Evolutionary conservation across 2,888 invertebrate species (phyloP).

Genomic region (Drosophila subsilvestris): DNA sequence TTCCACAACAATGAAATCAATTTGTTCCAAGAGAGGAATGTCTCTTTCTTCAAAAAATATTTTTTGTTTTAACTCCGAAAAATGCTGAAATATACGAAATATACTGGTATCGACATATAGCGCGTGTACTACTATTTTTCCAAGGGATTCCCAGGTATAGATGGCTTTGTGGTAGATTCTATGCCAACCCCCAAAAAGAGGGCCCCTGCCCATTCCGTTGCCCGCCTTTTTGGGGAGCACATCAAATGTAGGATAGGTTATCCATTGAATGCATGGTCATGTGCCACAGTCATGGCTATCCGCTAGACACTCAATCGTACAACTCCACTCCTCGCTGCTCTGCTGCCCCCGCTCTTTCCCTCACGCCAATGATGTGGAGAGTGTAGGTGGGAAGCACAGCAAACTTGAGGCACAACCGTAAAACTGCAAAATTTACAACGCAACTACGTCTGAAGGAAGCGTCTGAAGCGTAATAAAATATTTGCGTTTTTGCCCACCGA

Average conservation of each 20-base stretch:
- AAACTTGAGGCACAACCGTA: conserved; percentile 59
- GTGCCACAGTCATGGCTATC: conserved; percentile 13
- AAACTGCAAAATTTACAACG: conserved; percentile 80
- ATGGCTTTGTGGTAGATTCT: background rate
- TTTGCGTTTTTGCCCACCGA: conserved; percentile 76
- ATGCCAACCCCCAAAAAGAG: background rate
- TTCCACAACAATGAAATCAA: background rate
- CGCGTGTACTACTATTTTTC: no score
- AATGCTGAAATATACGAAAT: no score
- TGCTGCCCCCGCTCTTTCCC: background rate
- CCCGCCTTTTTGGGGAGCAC: background rate
- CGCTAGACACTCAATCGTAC: conserved; percentile 8
- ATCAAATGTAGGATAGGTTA: background rate
- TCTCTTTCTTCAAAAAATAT: no score
- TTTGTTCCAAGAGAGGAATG: no score
- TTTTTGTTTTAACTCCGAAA: no score
- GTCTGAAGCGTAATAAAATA: conserved; percentile 81
- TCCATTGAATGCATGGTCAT: conserved; percentile 43
- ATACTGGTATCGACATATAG: no score
- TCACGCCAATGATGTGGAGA: background rate
- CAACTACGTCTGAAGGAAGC: conserved; percentile 72
- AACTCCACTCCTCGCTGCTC: background rate
- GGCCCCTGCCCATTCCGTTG: background rate
- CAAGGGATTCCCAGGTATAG: background rate
- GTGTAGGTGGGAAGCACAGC: conserved; percentile 45